phyloP scores from a whole-genome alignment of 2,888 invertebrate species.

The Heliconius cydno region DNA sequence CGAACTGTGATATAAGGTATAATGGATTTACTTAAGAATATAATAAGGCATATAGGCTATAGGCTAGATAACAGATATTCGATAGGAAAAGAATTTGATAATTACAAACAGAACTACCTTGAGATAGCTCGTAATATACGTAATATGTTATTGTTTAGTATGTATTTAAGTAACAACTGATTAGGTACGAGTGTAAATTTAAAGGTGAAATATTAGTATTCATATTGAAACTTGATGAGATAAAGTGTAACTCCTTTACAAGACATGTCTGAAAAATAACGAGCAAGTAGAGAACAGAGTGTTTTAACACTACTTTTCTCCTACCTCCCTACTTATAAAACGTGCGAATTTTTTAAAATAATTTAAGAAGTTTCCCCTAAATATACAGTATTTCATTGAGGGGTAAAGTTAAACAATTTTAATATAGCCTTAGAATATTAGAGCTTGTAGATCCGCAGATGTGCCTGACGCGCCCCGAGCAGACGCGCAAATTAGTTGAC shows the following conservation, averaged over 20 bases:
- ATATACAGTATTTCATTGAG: neutral
- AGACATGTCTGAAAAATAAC: neutral
- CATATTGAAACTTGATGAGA: no score
- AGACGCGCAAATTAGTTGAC: conserved; percentile 20
- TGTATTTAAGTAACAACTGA: no score
- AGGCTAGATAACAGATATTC: no score
- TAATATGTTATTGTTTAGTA: no score
- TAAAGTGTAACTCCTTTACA: neutral
- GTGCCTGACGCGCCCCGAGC: conserved; percentile 18
- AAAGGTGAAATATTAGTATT: no score
- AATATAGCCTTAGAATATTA: conserved; percentile 22
- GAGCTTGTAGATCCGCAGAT: conserved; percentile 24
- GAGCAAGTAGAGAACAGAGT: neutral
- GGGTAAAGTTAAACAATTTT: conserved; percentile 14
- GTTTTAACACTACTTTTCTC: neutral
- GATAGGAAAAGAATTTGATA: no score
- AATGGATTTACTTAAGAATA: no score
- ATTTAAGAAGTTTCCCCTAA: neutral
- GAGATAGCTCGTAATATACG: no score
- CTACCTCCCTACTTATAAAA: neutral
- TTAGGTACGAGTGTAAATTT: no score
- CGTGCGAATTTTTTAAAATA: neutral
- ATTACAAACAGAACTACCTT: no score
- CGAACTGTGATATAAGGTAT: no score
- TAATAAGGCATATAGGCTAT: no score